Evolutionary conservation across 2,888 invertebrate genomes (phyloP).

Genomic region (Lepidocyrtoides sp.): DNA sequence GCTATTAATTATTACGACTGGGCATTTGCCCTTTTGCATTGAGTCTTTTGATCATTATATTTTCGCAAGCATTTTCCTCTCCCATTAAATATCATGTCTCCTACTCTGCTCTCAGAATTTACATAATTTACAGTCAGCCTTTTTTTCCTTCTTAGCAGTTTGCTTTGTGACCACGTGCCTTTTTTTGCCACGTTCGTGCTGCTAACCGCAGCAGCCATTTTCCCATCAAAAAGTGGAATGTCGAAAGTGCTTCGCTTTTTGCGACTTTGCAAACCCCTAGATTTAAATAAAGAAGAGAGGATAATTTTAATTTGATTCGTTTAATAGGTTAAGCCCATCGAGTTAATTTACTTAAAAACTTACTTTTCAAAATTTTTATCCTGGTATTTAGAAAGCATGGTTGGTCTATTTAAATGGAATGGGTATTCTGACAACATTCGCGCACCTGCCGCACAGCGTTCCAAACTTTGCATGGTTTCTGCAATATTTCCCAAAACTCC

Average conservation of each 20-base stretch:
- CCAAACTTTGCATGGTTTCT: slow-evolving; percentile 52
- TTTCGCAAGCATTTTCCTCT: slow-evolving; percentile 70
- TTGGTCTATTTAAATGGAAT: slow-evolving; percentile 74
- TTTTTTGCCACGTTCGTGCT: neutral
- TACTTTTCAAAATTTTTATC: slow-evolving; percentile 21
- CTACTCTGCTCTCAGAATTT: slow-evolving; percentile 20
- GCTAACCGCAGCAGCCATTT: no score
- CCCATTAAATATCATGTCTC: slow-evolving; percentile 16
- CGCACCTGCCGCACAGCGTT: slow-evolving; percentile 66
- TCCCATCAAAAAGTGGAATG: neutral
- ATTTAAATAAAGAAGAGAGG: no score
- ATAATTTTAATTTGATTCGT: no score
- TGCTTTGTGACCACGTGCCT: neutral
- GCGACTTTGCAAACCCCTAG: no score
- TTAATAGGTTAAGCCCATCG: no score
- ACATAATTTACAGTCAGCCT: slow-evolving; percentile 30
- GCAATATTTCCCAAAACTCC: slow-evolving; percentile 63
- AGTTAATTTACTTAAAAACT: neutral
- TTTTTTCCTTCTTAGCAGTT: slow-evolving; percentile 10
- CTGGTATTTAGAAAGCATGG: slow-evolving; percentile 12
- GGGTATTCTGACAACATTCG: slow-evolving; percentile 73
- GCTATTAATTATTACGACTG: no score
- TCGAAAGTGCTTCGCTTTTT: no score
- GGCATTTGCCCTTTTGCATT: no score
- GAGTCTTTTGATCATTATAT: slow-evolving; percentile 65